A percentile compares a stretch with the other conserved stretches of the same genome.
Evolutionary conservation across 2,797 vertebrate genomes (phyloP).

Genomic region (Naso thynnoides): DNA sequence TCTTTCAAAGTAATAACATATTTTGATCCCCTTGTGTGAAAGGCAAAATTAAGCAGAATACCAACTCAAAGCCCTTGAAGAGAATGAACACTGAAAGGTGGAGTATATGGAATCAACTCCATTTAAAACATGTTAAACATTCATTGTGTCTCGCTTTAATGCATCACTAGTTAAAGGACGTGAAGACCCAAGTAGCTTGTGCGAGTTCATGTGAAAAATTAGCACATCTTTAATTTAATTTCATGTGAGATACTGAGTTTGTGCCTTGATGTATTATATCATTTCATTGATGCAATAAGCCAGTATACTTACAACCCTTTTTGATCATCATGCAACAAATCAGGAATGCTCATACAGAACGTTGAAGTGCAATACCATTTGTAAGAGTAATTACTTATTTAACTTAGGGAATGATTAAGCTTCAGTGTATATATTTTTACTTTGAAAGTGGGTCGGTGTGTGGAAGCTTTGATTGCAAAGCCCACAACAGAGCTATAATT

Average conservation of each 20-base stretch:
- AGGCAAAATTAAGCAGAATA: constrained; percentile 17
- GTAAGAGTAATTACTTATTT: constrained; percentile 40
- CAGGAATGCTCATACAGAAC: neutral
- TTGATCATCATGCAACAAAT: constrained; percentile 31
- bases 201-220: constrained; percentile 21
- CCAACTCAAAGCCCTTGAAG: constrained; percentile 25
- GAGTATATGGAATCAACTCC: constrained; percentile 9
- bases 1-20: constrained; percentile 34
- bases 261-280: neutral
- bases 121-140: constrained; percentile 53
- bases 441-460: constrained; percentile 37
- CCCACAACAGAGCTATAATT: constrained; percentile 35
- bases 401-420: constrained; percentile 44
- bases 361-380: constrained; percentile 10
- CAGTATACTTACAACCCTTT: constrained; percentile 10
- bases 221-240: constrained; percentile 18
- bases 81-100: constrained; percentile 36
- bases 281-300: constrained; percentile 15
- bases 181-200: constrained; percentile 27
- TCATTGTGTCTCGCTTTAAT: constrained; percentile 32
- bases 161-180: constrained; percentile 15
- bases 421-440: neutral
- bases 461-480: constrained; percentile 34
- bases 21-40: constrained; percentile 20
- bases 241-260: constrained; percentile 2